These are phyloP conservation scores for Sorex araneus DNA, from an alignment of 2,113 vertebrate genomes.

Conservation along the genomic window DNA sequence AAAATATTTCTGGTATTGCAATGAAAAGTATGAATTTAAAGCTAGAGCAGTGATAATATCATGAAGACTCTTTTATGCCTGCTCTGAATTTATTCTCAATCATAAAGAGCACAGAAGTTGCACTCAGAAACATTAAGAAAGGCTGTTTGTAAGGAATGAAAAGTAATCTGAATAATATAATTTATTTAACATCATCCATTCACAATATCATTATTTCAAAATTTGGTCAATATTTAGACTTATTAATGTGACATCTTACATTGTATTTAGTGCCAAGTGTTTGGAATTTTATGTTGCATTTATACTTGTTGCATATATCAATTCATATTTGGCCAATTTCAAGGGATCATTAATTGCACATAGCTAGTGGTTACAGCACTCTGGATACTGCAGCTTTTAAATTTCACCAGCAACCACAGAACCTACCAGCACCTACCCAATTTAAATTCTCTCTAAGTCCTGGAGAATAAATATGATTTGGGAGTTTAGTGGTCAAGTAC, in stretches of 20 bases:
- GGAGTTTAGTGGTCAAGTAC: not conserved
- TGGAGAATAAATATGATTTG: not conserved
- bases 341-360: not conserved
- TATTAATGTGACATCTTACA: not conserved
- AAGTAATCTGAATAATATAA: not conserved
- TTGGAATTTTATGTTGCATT: not conserved
- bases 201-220: not conserved
- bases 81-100: conserved; percentile 16
- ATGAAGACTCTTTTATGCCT: not conserved
- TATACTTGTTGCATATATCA: not conserved
- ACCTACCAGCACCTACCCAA: not conserved
- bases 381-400: not conserved
- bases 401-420: not conserved
- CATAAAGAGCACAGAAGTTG: not conserved
- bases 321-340: not conserved
- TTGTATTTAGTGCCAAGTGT: not conserved
- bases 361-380: not conserved
- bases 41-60: not conserved
- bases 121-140: not conserved
- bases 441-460: not conserved
- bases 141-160: not conserved
- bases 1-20: not conserved
- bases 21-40: not conserved
- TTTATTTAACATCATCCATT: not conserved
- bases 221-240: not conserved